These are phyloP conservation scores for Agapornis roseicollis DNA, from an alignment of 2,113 vertebrate species.

Conservation along the genomic window DNA sequence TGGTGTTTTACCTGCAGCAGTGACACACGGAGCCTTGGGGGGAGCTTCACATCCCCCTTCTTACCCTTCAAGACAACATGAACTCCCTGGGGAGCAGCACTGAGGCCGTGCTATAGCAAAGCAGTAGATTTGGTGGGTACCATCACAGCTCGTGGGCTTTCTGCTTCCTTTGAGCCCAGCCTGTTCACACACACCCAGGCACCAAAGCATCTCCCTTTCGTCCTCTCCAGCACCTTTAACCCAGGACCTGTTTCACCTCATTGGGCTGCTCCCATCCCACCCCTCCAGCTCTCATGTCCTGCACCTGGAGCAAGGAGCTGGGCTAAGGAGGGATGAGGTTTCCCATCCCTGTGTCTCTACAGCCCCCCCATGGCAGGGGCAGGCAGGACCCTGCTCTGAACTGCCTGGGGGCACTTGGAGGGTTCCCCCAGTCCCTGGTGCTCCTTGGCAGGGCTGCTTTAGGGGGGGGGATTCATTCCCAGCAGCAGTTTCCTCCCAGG, in stretches of 20 bases:
- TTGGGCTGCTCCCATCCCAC: neutral
- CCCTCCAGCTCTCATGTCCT: neutral
- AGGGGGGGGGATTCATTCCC: neutral
- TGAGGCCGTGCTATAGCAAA: neutral
- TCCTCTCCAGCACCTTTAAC: neutral
- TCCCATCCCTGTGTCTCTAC: neutral
- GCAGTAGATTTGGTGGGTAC: neutral
- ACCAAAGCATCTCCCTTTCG: neutral
- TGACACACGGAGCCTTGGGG: no score
- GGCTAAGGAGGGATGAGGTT: neutral
- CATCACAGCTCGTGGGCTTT: neutral
- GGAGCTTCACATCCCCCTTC: neutral
- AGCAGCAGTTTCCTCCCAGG: neutral
- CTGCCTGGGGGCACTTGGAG: accelerated
- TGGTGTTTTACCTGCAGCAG: neutral
- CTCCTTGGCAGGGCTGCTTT: neutral
- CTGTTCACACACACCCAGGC: neutral
- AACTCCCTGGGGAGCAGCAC: neutral
- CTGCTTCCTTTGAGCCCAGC: neutral
- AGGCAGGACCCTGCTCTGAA: neutral
- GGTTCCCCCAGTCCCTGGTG: neutral
- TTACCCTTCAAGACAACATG: neutral
- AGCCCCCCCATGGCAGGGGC: neutral
- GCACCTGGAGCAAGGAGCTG: neutral
- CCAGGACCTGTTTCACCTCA: neutral